Base-by-base conservation (phyloP, 2,888 invertebrate genomes). In the Digitonthophagus gazella region DNA sequence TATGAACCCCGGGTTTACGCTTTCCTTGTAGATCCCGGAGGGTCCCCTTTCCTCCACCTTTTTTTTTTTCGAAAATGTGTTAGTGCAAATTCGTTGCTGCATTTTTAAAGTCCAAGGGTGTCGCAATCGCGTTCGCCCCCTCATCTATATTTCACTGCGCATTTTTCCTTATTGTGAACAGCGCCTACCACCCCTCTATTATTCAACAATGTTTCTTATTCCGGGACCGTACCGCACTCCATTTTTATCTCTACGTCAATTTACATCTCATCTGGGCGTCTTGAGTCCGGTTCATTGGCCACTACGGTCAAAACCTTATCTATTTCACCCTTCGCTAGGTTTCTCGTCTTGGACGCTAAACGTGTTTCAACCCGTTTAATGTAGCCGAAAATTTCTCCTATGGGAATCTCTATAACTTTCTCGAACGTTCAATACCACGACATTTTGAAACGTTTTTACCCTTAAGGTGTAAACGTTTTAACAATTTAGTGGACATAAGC, bases 171-270 rank as follows among this genome's bases (percentile, higher is more conserved):
- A 74, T 75, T 74, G 76, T 75, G 74, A 75, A 20, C 61, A 77
- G 75, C 76, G 76, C 73, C 76, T 77, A 76, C 78, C 78, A 78
- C 79, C 78, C 75, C 76, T 76, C 75, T 75, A 76, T 76, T 76
- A 76, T 76, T 76, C 75, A 76, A 73, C 73, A 74, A 73, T 68
- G 72, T 71, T 72, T 72, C 72, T 71, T 70, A 74, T 71, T 72
- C 55, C 65, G 61, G 19, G 6, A 3, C 61, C 61, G 61, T 58
- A 16, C 58, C 58, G 69, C 68, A 54, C 72, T 74, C 70, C 72
- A 73, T 74, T 74, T 74, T 76, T 77, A 75, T 74, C 75, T 73
- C 61, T 72, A 44, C 75, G 75, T 74, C 75, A 75, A 77, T 77
- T 77, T 78, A 75, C 76, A 76, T 77, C 74, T 77, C 75, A 74